Evolutionary conservation across 2,888 invertebrate species (phyloP).

Genomic region (Drosophila anomelani): DNA sequence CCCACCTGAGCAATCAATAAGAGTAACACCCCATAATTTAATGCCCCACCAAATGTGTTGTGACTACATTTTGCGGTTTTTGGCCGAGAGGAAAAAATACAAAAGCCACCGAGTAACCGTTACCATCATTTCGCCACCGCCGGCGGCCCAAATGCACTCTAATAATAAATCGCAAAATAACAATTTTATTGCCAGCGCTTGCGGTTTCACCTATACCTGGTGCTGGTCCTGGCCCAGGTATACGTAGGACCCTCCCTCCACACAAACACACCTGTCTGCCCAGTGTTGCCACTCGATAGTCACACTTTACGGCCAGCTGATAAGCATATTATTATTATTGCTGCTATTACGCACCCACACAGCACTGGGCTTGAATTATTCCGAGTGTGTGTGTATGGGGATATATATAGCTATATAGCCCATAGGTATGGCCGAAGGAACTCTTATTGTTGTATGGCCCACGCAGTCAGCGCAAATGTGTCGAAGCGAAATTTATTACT

Average conservation of each 20-base stretch:
- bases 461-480: conserved; percentile 48
- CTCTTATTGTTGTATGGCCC: conserved; percentile 46
- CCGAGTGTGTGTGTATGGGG: background rate
- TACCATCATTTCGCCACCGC: conserved; percentile 32
- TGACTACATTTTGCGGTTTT: conserved; percentile 70
- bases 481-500: conserved; percentile 68
- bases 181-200: conserved; percentile 73
- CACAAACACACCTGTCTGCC: conserved; percentile 20
- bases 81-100: conserved; percentile 26
- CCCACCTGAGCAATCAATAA: conserved; percentile 68
- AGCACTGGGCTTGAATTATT: conserved; percentile 38
- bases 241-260: background rate
- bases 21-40: conserved; percentile 80
- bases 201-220: conserved; percentile 53
- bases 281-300: conserved; percentile 56
- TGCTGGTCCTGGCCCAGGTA: conserved; percentile 20
- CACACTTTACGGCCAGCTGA: conserved; percentile 72
- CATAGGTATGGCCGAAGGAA: background rate
- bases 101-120: conserved; percentile 32
- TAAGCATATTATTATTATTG: conserved; percentile 80
- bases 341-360: conserved; percentile 56
- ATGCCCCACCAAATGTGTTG: conserved; percentile 75
- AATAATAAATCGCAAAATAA: conserved; percentile 80
- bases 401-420: conserved; percentile 4
- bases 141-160: conserved; percentile 77